Evolutionary conservation across 2,888 invertebrate species (phyloP), one percentile per base, ranked within the genome.

Genomic region (Agonopterix alstromeriana): DNA sequence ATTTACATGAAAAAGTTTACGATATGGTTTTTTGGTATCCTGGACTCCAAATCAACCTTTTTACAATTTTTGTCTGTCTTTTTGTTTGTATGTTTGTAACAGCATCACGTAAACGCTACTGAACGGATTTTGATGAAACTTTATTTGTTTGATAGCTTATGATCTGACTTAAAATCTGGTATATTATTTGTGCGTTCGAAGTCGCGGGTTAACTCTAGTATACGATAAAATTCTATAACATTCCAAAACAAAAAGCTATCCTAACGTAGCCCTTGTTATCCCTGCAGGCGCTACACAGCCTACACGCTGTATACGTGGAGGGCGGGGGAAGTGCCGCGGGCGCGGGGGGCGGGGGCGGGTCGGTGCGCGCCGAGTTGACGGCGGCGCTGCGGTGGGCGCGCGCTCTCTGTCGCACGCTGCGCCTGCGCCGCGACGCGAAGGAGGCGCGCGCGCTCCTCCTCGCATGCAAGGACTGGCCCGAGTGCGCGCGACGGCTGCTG

Each of bases 271-370:
- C 27, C 27, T 27, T 27, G 27, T 7, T 27, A 27, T 52, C 9
- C 43, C 9, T 90, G 42, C 89, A 97, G 92, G 96, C 97, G 27
- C 91, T 97, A 67, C 95, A 95, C 82, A 96, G 97, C 56, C 89
- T 98, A 53, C 97, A 97, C 89, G 94, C 96, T 60, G 97, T 98
- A 93, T 95, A 97, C 75, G 96, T 97, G 65, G 97, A 98, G 80
- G 97, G 97, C 10, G 57, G 58, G 0, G 65, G 58, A 7, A 61
- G 52, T 36, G 27, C 27, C 1, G 65, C 63, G 49, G 71, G 96
- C 36, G 60, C 60, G 43, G 58, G 64, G 42, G 58, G 58, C 1
- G 66, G 57, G 5, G 67, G 63, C 49, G 71, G 96, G 35, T 65
- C 96, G 74, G 97, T 97, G 49, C 96, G 97, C 8, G 96, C 96